These are phyloP conservation scores for Chirona hameri DNA, from an alignment of 2,888 invertebrate genomes.

Conservation along the genomic window DNA sequence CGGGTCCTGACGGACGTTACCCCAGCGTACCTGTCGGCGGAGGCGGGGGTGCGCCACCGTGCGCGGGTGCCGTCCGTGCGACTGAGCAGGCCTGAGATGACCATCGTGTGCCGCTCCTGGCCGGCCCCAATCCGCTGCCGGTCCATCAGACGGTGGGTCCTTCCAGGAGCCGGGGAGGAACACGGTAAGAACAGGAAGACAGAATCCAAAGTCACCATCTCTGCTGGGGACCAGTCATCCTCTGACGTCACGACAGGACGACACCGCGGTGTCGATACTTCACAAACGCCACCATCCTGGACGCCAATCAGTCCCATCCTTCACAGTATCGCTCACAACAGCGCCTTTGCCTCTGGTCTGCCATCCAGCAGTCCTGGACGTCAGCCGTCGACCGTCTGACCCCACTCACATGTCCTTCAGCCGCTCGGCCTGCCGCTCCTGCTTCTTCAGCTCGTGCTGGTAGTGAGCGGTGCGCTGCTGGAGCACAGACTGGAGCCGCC, in stretches of 20 bases:
- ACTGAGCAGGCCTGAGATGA: not conserved
- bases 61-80: not conserved
- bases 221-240: too few species aligned
- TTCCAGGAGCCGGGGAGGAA: not conserved
- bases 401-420: not conserved
- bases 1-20: not conserved
- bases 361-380: not conserved
- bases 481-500: not conserved
- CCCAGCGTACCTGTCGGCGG: not conserved
- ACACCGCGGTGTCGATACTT: too few species aligned
- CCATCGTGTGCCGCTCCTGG: not conserved
- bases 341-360: too few species aligned
- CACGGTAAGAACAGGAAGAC: too few species aligned
- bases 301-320: too few species aligned
- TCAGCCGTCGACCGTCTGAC: not conserved
- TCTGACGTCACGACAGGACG: too few species aligned
- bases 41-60: not conserved
- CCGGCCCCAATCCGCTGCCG: not conserved
- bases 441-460: constrained; percentile 6
- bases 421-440: constrained; percentile 5
- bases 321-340: not conserved
- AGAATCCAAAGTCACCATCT: too few species aligned
- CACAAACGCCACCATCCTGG: too few species aligned
- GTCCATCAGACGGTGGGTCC: not conserved
- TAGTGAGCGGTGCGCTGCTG: not conserved